phyloP scores from a whole-genome alignment of 2,113 vertebrate species.

The Hirundichthys speculiger region DNA sequence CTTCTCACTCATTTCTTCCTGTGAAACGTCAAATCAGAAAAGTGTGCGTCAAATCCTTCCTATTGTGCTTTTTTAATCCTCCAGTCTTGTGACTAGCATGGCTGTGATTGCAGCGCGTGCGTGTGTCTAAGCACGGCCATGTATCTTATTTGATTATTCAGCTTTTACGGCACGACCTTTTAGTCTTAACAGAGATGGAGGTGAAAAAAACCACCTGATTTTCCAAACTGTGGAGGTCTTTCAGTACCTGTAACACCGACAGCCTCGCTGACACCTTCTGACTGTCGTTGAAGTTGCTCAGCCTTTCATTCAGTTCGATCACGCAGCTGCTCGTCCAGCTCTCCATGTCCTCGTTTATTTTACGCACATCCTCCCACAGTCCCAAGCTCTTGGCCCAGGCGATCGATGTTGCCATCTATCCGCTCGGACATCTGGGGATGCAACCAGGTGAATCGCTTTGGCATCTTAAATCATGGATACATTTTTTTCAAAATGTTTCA shows the following conservation, averaged over 20 bases:
- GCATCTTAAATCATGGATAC: too few relatives aligned
- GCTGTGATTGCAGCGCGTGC: too few relatives aligned
- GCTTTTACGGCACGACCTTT: too few relatives aligned
- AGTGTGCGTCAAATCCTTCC: not conserved
- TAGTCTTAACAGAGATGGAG: too few relatives aligned
- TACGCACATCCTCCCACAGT: constrained; percentile 90
- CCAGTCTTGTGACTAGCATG: too few relatives aligned
- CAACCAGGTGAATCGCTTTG: not conserved
- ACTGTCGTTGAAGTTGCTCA: constrained; percentile 86
- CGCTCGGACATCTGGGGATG: constrained; percentile 87
- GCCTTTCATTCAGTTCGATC: constrained; percentile 86
- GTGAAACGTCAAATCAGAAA: constrained; percentile 31
- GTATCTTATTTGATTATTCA: too few relatives aligned
- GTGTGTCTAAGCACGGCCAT: too few relatives aligned
- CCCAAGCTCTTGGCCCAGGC: constrained; percentile 79
- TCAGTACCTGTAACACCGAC: constrained; percentile 85
- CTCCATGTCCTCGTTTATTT: constrained; percentile 87
- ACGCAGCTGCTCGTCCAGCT: constrained; percentile 85
- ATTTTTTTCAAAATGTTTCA: too few relatives aligned
- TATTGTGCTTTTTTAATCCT: not conserved
- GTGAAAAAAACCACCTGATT: too few relatives aligned
- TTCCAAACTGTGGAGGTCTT: too few relatives aligned
- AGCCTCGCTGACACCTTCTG: constrained; percentile 82
- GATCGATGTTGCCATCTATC: constrained; percentile 88
- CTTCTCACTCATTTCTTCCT: constrained; percentile 87